Evolutionary conservation across 2,797 vertebrate species (phyloP).

Genomic region (Argentina silus): DNA sequence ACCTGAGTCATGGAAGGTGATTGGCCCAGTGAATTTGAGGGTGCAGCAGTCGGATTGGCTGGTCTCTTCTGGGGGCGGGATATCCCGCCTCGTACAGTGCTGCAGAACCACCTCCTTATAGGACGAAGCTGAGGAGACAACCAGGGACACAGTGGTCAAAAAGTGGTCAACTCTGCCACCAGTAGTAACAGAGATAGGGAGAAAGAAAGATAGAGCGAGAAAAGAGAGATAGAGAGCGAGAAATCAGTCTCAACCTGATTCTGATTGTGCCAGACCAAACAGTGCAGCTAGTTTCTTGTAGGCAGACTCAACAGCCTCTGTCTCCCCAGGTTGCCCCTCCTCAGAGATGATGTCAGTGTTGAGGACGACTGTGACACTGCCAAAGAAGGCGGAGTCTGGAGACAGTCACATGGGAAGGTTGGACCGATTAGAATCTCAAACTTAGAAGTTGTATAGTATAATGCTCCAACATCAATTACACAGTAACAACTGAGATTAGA

Average conservation of each 20-base stretch:
- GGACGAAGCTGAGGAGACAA: constrained; percentile 36
- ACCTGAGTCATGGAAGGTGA: constrained; percentile 53
- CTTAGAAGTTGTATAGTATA: neutral
- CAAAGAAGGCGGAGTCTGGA: constrained; percentile 36
- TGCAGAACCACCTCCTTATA: constrained; percentile 32
- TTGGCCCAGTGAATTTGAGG: constrained; percentile 37
- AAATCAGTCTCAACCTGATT: constrained; percentile 30
- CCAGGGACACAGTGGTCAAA: neutral
- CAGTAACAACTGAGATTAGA: neutral
- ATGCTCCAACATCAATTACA: too few relatives aligned
- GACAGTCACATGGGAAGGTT: neutral
- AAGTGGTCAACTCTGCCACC: neutral
- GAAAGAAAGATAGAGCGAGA: neutral
- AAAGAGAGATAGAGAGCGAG: neutral
- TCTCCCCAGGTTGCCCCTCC: neutral
- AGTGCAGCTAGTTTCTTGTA: constrained; percentile 44
- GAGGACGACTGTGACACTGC: constrained; percentile 47
- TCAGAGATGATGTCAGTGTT: constrained; percentile 18
- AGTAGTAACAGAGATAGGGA: neutral
- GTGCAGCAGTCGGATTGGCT: constrained; percentile 24
- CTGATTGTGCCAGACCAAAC: constrained; percentile 30
- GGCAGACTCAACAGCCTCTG: constrained; percentile 45
- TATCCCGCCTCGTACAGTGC: constrained; percentile 30
- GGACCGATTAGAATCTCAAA: neutral
- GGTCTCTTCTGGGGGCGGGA: constrained; percentile 25